These are phyloP conservation scores for Taurulus bubalis DNA, from an alignment of 2,113 vertebrate genomes.

Conservation along the genomic window DNA sequence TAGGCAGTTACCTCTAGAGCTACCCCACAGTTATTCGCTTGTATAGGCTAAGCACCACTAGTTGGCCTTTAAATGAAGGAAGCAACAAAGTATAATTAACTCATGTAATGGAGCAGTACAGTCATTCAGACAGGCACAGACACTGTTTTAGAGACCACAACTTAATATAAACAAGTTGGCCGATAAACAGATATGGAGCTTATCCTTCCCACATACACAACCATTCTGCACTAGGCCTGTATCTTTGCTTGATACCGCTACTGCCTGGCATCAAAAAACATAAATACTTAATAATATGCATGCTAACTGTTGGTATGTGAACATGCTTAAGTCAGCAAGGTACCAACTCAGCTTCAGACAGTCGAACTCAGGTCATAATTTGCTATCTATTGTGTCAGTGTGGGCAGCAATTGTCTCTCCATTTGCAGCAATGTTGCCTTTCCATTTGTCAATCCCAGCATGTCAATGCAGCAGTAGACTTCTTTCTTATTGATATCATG, in stretches of 20 bases:
- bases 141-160: not conserved
- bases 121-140: not conserved
- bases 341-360: not conserved
- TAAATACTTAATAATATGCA: not conserved
- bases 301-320: not conserved
- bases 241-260: not conserved
- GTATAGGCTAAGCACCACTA: not conserved
- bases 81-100: not conserved
- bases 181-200: conserved; percentile 5
- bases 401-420: not conserved
- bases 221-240: not conserved
- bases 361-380: not conserved
- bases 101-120: not conserved
- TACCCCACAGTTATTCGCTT: not conserved
- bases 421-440: too few relatives aligned
- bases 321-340: not conserved
- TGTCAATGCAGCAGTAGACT: too few relatives aligned
- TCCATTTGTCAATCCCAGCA: not conserved
- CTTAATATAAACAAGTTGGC: conserved; percentile 4
- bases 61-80: not conserved
- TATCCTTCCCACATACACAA: conserved; percentile 6
- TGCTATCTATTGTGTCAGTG: not conserved
- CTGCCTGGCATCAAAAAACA: not conserved
- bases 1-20: not conserved
- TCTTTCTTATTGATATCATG: not conserved